phyloP scores from a whole-genome alignment of 1,140 invertebrate species.

The Drosophila ironensis region DNA sequence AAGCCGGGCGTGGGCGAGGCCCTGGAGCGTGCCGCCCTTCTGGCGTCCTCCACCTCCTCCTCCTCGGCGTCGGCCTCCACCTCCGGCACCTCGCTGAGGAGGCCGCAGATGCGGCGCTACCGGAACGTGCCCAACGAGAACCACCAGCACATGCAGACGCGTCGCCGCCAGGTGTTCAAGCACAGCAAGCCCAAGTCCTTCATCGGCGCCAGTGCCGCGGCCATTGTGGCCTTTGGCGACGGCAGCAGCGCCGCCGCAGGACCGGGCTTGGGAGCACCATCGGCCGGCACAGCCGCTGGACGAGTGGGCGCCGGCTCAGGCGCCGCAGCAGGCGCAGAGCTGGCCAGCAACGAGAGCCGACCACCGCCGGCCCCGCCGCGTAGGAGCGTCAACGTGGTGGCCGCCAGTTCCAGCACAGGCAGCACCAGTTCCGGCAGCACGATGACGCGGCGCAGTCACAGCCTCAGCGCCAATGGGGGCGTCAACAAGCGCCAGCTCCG shows the following conservation, averaged over 20 bases:
- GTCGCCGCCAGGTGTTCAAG: conserved; percentile 57
- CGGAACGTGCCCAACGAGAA: conserved; percentile 78
- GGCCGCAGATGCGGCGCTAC: conserved; percentile 54
- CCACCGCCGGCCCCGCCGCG: conserved; percentile 2
- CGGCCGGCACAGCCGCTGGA: not conserved
- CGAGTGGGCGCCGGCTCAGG: not conserved
- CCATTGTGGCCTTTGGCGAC: conserved; percentile 45
- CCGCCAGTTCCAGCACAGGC: conserved; percentile 13
- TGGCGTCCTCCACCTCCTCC: not conserved
- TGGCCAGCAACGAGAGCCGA: conserved; percentile 1
- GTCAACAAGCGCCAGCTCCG: conserved; percentile 69
- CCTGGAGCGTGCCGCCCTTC: not conserved
- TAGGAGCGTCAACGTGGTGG: conserved; percentile 9
- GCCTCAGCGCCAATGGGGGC: conserved; percentile 12
- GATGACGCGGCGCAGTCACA: conserved; percentile 65
- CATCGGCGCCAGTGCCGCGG: conserved; percentile 29
- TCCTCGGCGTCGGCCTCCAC: not conserved
- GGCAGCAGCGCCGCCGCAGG: not conserved
- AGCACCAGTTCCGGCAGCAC: conserved; percentile 23
- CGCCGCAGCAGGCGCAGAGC: not conserved
- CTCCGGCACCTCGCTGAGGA: not conserved
- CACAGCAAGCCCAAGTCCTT: conserved; percentile 45
- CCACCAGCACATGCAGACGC: conserved; percentile 67
- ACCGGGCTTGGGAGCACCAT: not conserved
- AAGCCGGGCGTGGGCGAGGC: not conserved